phyloP scores from a whole-genome alignment of 2,113 vertebrate species.

The Percina caprodes region DNA sequence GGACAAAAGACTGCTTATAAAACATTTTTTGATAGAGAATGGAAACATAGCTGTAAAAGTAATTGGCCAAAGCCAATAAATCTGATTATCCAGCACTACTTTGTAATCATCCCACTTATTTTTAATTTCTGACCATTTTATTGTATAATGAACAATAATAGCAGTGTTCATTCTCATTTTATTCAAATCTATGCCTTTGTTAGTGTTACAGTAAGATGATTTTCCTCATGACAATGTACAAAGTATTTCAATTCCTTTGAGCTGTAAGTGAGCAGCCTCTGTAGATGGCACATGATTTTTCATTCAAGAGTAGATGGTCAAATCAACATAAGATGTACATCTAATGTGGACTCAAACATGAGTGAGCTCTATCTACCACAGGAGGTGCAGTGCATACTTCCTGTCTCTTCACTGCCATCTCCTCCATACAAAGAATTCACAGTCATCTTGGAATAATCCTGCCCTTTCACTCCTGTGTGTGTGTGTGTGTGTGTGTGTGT shows the following conservation, averaged over 20 bases:
- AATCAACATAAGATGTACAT: conserved; percentile 14
- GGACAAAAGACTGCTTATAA: conserved; percentile 14
- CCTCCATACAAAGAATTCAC: conserved; percentile 71
- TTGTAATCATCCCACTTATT: conserved; percentile 7
- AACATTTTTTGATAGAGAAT: not conserved
- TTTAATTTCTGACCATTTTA: not conserved
- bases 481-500: conserved; percentile 30
- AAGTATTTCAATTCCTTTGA: not conserved
- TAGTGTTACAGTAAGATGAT: not conserved
- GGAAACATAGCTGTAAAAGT: conserved; percentile 6
- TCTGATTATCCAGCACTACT: conserved; percentile 6
- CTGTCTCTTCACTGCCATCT: conserved; percentile 59
- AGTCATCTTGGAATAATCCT: conserved; percentile 78
- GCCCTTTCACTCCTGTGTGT: conserved; percentile 66
- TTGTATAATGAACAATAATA: conserved; percentile 10
- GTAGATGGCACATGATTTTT: conserved; percentile 10
- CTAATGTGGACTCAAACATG: conserved; percentile 47
- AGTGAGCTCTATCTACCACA: conserved; percentile 44
- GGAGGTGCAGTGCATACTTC: conserved; percentile 68
- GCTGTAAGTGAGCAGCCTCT: conserved; percentile 3
- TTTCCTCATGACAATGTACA: conserved; percentile 11
- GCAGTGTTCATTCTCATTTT: not conserved
- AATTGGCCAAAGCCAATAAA: conserved; percentile 38
- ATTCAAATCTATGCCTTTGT: not conserved
- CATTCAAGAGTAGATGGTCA: conserved; percentile 11